phyloP scores from a whole-genome alignment of 1,140 invertebrate genomes.

The Heterodera carotae region DNA sequence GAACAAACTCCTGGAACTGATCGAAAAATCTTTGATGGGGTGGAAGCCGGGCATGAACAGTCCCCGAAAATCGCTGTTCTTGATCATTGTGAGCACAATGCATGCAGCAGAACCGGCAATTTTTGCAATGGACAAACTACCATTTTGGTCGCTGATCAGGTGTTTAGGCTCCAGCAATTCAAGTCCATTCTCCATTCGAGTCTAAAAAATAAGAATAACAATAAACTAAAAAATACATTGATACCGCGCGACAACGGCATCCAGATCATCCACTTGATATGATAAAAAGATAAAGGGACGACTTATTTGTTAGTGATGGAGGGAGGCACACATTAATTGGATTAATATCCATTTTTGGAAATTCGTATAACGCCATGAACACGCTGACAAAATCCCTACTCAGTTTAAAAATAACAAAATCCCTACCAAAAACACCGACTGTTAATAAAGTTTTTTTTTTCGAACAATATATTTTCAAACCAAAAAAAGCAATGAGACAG shows the following conservation, averaged over 20 bases:
- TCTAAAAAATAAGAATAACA: conserved; percentile 26
- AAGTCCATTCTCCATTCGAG: conserved; percentile 73
- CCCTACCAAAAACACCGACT: too few relatives aligned
- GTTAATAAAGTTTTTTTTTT: too few relatives aligned
- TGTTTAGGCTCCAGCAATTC: conserved; percentile 80
- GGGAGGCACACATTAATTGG: too few relatives aligned
- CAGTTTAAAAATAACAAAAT: too few relatives aligned
- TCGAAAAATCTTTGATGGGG: conserved; percentile 36
- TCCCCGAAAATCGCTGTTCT: conserved; percentile 81
- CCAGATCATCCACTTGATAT: conserved; percentile 88
- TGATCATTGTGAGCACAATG: conserved; percentile 91
- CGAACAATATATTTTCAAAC: too few relatives aligned
- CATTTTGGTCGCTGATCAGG: conserved; percentile 82
- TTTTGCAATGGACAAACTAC: conserved; percentile 80
- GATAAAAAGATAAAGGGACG: conserved; percentile 69
- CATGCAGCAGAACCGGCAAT: conserved; percentile 81
- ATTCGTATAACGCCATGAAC: too few relatives aligned
- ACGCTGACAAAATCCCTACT: conserved; percentile 96
- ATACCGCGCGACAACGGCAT: conserved; percentile 74
- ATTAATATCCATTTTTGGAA: too few relatives aligned
- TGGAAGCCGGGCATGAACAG: conserved; percentile 77
- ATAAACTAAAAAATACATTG: conserved; percentile 6
- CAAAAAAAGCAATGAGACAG: too few relatives aligned
- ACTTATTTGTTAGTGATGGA: too few relatives aligned
- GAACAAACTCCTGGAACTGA: conserved; percentile 9